Conservation (phyloP, 92 coral and sea anemone species). For the Virgularia gustaviana region DNA sequence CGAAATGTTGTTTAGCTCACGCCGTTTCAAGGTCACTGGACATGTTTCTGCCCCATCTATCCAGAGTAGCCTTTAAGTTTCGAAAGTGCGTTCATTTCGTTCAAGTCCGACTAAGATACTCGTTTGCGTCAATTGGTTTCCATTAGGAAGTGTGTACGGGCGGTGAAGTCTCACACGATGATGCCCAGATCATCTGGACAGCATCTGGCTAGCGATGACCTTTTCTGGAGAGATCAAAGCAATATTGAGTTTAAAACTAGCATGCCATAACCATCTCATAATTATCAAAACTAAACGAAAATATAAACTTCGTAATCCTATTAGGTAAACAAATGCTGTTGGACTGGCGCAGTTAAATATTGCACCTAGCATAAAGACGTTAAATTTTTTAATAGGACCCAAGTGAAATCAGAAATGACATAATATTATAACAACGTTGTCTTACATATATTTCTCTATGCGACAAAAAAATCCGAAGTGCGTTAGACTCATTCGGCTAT, state of each 20-base stretch:
- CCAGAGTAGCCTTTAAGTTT: no score
- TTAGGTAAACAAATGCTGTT: conserved; percentile 32
- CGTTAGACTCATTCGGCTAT: no score
- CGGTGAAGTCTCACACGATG: conserved; percentile 19
- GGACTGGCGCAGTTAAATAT: no score
- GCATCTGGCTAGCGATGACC: conserved; percentile 31
- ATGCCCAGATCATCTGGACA: conserved; percentile 21
- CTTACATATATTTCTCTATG: no score
- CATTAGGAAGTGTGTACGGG: neutral
- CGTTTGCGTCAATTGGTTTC: no score
- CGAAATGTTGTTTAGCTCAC: neutral
- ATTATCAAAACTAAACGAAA: conserved; percentile 38
- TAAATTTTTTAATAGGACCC: no score
- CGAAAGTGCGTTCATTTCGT: no score
- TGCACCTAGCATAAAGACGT: neutral
- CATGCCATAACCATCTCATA: conserved; percentile 10
- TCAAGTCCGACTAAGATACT: no score
- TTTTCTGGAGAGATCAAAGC: conserved; percentile 41
- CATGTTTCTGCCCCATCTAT: no score
- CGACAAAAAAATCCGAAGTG: no score
- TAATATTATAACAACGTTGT: neutral
- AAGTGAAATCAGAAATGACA: no score
- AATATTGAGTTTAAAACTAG: conserved; percentile 27
- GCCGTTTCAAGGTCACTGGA: neutral
- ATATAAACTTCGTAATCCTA: conserved; percentile 40